Evolutionary conservation across 2,113 vertebrate species (phyloP), one percentile per base, ranked within the genome.

Genomic region (Loxodonta africana): DNA sequence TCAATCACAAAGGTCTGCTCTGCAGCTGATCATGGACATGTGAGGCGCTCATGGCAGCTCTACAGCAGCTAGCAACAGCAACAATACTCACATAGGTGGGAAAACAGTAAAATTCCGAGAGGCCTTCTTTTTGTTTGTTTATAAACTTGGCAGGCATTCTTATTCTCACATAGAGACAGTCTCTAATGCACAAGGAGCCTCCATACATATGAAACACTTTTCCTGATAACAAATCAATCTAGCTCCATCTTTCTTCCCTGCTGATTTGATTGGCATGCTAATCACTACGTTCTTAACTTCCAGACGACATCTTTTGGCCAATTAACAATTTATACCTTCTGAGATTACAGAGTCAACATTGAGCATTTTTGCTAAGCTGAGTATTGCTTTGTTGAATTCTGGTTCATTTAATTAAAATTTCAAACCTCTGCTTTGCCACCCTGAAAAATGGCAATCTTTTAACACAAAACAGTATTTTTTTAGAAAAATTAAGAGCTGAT

Each of bases 361-460:
- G 10, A 90, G 12, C 57, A 57, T 44, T 41, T 84, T 86, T 88
- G 6, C 33, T 73, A 8, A 95, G 44, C 20, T 46, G 90, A 90
- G 25, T 41, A 41, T 51, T 85, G 20, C 33, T 91, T 69, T 94
- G 21, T 57, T 93, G 74, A 88, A 88, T 84, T 82, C 53, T 46
- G 1, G 1, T 30, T 88, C 28, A 25, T 46, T 94, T 94, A 96
- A 81, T 94, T 96, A 97, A 94, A 91, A 77, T 21, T 93, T 85
- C 23, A 91, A 83, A 48, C 7, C 20, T 93, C 6, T 80, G 25
- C 2, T 62, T 5, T 69, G 44, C 1, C 18, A 76, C 44, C 48
- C 23, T 51, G 62, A 63, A 41, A 91, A 95, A 93, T 0, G 91
- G 1, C 1, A 76, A 17, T 91, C 83, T 25, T 14, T 87, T 94